Evolutionary conservation across 2,797 vertebrate species (phyloP), one percentile per base, ranked within the genome.

Genomic region (Trachurus trachurus): DNA sequence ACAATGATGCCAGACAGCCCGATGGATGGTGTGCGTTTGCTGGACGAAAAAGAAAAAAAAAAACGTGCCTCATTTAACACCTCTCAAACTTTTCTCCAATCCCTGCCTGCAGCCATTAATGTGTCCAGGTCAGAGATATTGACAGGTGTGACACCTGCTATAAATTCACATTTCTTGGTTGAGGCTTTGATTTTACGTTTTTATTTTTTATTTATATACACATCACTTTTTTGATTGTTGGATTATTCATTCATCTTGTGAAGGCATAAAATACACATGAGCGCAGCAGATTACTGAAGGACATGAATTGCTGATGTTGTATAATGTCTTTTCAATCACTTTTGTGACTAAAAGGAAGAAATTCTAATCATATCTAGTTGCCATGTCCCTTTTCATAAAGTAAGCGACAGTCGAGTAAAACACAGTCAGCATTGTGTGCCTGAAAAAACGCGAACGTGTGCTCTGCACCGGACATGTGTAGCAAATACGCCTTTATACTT

Each of bases 31-130:
- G 68, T 69, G 78, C 83, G 79, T 83, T 88, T 82, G 90, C 89
- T 82, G 85, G 85, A 90, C 90, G 90, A 90, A 93, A 93, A 91
- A 91, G 87, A 91, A 94, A 85, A 88, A 94, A 91, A 94, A 91
- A 88, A 88, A 85, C 89, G 87, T 87, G 86, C 71, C 82, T 93
- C 87, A 88, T 93, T 92, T 90, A 88, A 91, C 31, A 58, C 81
- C 81, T 92, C 86, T 92, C 86, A 85, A 88, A 81, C 54, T 79
- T 80, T 87, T 74, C 54, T 76, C 16, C 54, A 71, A 29, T 59
- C 74, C 77, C 40, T 22, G 3, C 77, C 40, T 22, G 3, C 26
- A 72, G 84, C 71, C 58, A 67, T 87, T 73, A 80, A 83, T 37
- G 57, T 5, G 2, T 66, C 71, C 59, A 54, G 71, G 60, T 83